phyloP scores from a whole-genome alignment of 92 coral and sea anemone species.

The Porites rus region DNA sequence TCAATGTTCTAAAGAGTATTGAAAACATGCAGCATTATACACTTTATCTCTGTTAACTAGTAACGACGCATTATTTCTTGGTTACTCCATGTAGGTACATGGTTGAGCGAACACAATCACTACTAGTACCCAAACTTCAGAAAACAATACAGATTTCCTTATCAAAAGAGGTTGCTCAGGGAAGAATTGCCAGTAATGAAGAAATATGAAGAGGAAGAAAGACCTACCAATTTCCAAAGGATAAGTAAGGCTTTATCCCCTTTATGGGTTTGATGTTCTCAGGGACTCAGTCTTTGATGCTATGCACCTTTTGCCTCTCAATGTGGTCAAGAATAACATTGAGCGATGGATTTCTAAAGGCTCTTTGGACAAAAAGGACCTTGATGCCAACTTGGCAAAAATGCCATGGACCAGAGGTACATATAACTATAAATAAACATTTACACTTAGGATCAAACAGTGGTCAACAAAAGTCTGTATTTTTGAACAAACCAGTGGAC shows the following conservation, averaged over 20 bases:
- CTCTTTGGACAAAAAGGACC: too few relatives aligned
- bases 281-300: slow-evolving; percentile 54
- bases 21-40: slow-evolving; percentile 10
- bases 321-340: slow-evolving; percentile 13
- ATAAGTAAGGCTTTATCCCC: slow-evolving; percentile 59
- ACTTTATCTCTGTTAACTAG: neutral
- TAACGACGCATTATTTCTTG: slow-evolving; percentile 1
- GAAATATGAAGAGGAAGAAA: slow-evolving; percentile 68
- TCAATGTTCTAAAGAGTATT: too few relatives aligned
- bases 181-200: slow-evolving; percentile 38
- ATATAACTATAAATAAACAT: too few relatives aligned
- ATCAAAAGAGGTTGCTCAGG: slow-evolving; percentile 4
- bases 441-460: too few relatives aligned
- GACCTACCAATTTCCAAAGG: slow-evolving; percentile 62
- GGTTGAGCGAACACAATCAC: slow-evolving; percentile 52
- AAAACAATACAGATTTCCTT: slow-evolving; percentile 40
- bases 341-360: too few relatives aligned
- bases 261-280: slow-evolving; percentile 66
- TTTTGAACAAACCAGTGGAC: too few relatives aligned
- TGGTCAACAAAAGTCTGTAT: too few relatives aligned
- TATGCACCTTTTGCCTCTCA: slow-evolving; percentile 44
- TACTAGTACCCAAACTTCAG: slow-evolving; percentile 58
- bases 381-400: slow-evolving; percentile 33
- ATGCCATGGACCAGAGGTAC: slow-evolving; percentile 54
- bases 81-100: slow-evolving; percentile 28